Evolutionary conservation across 2,888 invertebrate genomes (phyloP).

Genomic region (Ophraella communa): DNA sequence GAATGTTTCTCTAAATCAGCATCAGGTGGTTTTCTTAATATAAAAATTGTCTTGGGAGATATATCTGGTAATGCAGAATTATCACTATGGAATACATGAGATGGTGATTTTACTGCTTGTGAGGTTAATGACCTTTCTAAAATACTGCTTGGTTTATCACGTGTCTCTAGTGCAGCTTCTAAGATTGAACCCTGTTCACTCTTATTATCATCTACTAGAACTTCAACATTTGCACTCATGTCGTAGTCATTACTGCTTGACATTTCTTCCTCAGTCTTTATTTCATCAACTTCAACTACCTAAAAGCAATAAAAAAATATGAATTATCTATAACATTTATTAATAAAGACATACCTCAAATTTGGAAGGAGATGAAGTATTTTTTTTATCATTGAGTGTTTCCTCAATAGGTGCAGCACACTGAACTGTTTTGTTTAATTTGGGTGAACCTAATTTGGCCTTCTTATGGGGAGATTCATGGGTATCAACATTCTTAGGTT

Average conservation of each 20-base stretch:
- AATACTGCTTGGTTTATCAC: conserved; percentile 54
- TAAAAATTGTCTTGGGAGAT: conserved; percentile 49
- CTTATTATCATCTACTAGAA: conserved; percentile 47
- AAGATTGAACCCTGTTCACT: conserved; percentile 52
- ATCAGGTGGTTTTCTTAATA: conserved; percentile 50
- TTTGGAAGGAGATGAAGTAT: conserved; percentile 21
- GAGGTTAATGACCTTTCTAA: conserved; percentile 56
- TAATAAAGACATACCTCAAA: conserved; percentile 32
- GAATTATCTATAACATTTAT: background rate
- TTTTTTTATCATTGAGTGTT: conserved; percentile 22
- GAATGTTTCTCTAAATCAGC: conserved; percentile 41
- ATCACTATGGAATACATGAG: conserved; percentile 41
- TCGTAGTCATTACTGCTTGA: conserved; percentile 34
- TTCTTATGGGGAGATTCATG: conserved; percentile 45
- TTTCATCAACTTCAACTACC: conserved; percentile 43
- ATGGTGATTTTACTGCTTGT: conserved; percentile 46
- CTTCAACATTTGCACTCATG: conserved; percentile 47
- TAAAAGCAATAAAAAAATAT: conserved; percentile 33
- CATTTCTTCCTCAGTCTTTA: conserved; percentile 47
- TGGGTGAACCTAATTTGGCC: conserved; percentile 42
- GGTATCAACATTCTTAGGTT: conserved; percentile 38
- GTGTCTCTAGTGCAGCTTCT: conserved; percentile 55
- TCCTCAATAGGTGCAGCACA: conserved; percentile 15
- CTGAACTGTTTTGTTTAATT: conserved; percentile 33
- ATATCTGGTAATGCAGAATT: conserved; percentile 42